Percentiles rank a stretch among this genome's conserved stretches.
Evolutionary conservation across 1,140 invertebrate genomes (phyloP).

Genomic region (Venturia canescens): DNA sequence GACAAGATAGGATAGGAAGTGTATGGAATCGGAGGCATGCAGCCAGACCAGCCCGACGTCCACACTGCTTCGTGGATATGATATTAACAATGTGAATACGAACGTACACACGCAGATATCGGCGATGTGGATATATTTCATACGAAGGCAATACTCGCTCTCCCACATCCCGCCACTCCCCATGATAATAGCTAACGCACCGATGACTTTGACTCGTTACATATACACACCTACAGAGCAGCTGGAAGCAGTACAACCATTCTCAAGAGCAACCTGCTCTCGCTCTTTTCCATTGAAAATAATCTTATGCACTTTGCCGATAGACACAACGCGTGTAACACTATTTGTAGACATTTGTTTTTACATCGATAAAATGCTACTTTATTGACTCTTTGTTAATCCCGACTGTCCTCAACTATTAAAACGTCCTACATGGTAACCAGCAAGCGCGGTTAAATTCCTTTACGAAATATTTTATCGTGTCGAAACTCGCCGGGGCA

Average conservation of each 20-base stretch:
- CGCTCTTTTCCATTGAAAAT: conserved; percentile 11
- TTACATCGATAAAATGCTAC: not conserved
- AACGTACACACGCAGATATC: not conserved
- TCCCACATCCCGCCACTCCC: conserved; percentile 45
- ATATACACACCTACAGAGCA: conserved; percentile 11
- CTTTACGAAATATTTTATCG: not conserved
- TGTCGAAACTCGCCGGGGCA: no score
- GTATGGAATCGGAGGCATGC: not conserved
- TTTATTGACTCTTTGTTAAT: conserved; percentile 20
- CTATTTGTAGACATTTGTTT: not conserved
- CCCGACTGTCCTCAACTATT: not conserved
- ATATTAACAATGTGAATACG: not conserved
- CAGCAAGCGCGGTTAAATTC: not conserved
- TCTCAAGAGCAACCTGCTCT: conserved; percentile 37
- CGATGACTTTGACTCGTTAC: conserved; percentile 42
- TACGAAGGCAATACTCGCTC: conserved; percentile 39
- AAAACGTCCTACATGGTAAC: not conserved
- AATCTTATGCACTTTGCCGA: conserved; percentile 6
- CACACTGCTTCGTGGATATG: conserved; percentile 13
- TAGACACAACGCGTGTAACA: not conserved
- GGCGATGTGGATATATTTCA: conserved; percentile 34
- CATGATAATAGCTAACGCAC: conserved; percentile 42
- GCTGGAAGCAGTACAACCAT: conserved; percentile 5
- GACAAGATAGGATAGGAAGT: conserved; percentile 26
- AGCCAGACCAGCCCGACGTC: not conserved